Percentiles rank a stretch among this genome's conserved stretches.
phyloP scores from a whole-genome alignment of 2,888 invertebrate genomes.

The Amiota minor region DNA sequence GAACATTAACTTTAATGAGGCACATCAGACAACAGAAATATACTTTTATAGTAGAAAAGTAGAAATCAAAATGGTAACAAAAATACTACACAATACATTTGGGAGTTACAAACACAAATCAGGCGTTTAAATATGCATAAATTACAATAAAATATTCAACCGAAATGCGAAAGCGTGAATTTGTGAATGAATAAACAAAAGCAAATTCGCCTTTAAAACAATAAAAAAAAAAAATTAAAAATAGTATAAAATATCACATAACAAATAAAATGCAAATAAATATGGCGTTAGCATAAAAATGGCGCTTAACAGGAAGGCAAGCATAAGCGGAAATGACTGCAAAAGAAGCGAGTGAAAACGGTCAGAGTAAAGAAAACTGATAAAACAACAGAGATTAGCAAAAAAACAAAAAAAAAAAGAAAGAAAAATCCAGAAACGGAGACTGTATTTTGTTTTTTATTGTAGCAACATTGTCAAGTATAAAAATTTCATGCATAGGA shows the following conservation, averaged over 20 bases:
- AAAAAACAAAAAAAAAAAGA: too few species aligned
- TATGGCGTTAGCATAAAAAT: neutral
- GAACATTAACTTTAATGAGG: conserved; percentile 59
- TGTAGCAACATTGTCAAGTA: conserved; percentile 60
- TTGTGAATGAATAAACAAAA: conserved; percentile 29
- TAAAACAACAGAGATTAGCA: neutral
- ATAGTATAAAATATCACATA: neutral
- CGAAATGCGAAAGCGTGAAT: too few species aligned
- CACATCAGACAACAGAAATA: conserved; percentile 49
- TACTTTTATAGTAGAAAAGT: conserved; percentile 40
- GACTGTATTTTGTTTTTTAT: neutral
- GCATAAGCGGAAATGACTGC: conserved; percentile 6
- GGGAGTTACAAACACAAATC: conserved; percentile 51
- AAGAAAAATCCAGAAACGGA: conserved; percentile 58
- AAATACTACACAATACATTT: conserved; percentile 65
- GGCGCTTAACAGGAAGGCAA: neutral
- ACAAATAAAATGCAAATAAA: conserved; percentile 2
- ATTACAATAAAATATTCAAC: conserved; percentile 63
- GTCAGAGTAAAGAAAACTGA: conserved; percentile 14
- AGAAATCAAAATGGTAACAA: conserved; percentile 38
- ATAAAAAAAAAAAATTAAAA: neutral
- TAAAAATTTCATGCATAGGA: conserved; percentile 64
- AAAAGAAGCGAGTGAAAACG: too few species aligned
- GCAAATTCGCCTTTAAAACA: neutral
- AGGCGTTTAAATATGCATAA: conserved; percentile 65